Evolutionary conservation across 23 tunicate species (phyloP).

Genomic region (Halocynthia roretzi): DNA sequence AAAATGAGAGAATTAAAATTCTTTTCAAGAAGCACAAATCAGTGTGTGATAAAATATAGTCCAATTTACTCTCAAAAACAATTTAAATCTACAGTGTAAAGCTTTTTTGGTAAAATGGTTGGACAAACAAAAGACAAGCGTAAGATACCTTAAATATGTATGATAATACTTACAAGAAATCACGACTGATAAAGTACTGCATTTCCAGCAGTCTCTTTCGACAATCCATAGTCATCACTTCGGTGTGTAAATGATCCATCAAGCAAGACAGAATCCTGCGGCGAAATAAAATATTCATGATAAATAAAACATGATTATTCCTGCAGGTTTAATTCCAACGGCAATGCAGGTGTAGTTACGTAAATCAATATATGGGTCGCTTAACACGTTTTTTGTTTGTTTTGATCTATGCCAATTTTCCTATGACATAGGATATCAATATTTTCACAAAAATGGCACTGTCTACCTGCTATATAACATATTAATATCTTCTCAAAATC

Average conservation of each 20-base stretch:
- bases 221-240: slow-evolving; percentile 45
- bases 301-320: neutral
- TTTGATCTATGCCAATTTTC: no score
- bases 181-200: slow-evolving; percentile 77
- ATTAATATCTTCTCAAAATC: no score
- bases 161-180: slow-evolving; percentile 46
- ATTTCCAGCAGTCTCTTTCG: slow-evolving; percentile 43
- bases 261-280: slow-evolving; percentile 76
- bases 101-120: no score
- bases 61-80: no score
- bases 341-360: no score
- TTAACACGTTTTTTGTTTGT: no score
- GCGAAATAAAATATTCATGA: neutral
- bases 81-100: no score
- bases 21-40: neutral
- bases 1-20: neutral
- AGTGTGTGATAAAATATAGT: neutral
- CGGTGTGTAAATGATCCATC: slow-evolving; percentile 57
- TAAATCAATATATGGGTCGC: no score
- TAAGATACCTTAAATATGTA: neutral
- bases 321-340: neutral
- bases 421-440: no score
- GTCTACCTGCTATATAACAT: no score
- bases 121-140: no score
- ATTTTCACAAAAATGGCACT: no score